phyloP scores from a whole-genome alignment of 2,888 invertebrate genomes.

The Cosmorhoe ocellata region DNA sequence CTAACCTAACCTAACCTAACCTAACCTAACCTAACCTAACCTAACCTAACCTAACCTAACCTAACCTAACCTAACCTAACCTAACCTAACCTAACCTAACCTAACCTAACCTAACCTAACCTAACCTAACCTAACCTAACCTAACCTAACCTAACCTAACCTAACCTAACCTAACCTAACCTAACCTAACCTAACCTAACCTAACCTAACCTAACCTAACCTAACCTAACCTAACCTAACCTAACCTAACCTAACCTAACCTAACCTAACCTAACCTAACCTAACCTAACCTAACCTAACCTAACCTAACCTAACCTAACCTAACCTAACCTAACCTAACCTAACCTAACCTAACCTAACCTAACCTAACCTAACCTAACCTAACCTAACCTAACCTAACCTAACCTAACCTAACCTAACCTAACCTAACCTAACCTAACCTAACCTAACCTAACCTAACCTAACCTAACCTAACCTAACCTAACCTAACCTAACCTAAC shows the following conservation, averaged over 20 bases:
- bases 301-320: background rate
- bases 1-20: constrained; percentile 32
- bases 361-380: background rate
- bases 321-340: background rate
- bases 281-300: constrained; percentile 23
- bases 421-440: constrained; percentile 37
- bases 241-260: constrained; percentile 32
- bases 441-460: constrained; percentile 38
- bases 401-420: constrained; percentile 38
- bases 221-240: constrained; percentile 31
- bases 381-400: constrained; percentile 21
- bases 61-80: constrained; percentile 36
- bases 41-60: constrained; percentile 36
- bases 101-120: constrained; percentile 25
- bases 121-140: constrained; percentile 25
- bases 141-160: constrained; percentile 30
- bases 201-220: constrained; percentile 31
- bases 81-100: constrained; percentile 30
- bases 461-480: constrained; percentile 36
- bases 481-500: too few species aligned
- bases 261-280: constrained; percentile 35
- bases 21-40: constrained; percentile 35
- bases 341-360: background rate
- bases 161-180: constrained; percentile 35
- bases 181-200: constrained; percentile 31